Base-by-base conservation (phyloP, 2,113 vertebrate species). In the Stomatorhinus ivindoensis region DNA sequence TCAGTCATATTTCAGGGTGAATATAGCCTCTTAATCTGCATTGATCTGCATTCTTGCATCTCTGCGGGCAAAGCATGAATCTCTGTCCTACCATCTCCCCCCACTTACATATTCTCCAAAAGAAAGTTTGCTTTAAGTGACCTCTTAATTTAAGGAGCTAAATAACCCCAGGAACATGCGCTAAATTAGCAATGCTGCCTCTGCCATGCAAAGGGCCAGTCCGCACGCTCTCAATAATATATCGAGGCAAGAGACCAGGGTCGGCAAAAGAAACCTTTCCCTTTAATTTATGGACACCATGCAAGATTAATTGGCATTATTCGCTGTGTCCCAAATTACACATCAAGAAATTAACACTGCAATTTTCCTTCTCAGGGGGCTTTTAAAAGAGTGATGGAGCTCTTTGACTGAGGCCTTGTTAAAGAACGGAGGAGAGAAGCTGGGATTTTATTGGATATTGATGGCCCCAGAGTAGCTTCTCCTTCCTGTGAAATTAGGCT, bases 101-200 rank as follows among this genome's bases (percentile, higher is more conserved):
- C 86, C 42, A 44, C 86, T 87, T 61, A 39, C 35, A 44, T 61
- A 44, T 58, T 88, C 46, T 86, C 87, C 65, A 42, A 85, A 86
- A 88, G 80, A 86, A 90, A 88, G 82, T 88, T 90, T 50, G 82
- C 76, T 90, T 90, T 88, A 88, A 88, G 87, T 90, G 90, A 88
- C 90, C 83, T n/a, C 87, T 90, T 85, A 90, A 90, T 90, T 90
- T 76, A 90, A 27, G 44, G 80, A 73, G 80, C 87, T 89, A 90
- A 90, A 90, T 86, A 90, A 90, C 87, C 87, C 87, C 90, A 90
- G 44, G 24, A 90, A 44, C 50, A 24, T 53, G 44, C 65, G 87
- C 58, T 73, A 90, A 90, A 90, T 90, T 88, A 88, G 42, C 87
- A 24, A 9, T 27, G 21, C 48, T 15, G 69, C 42, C 19, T 84